phyloP scores from a whole-genome alignment of 2,888 invertebrate species.

The Callosobruchus maculatus region DNA sequence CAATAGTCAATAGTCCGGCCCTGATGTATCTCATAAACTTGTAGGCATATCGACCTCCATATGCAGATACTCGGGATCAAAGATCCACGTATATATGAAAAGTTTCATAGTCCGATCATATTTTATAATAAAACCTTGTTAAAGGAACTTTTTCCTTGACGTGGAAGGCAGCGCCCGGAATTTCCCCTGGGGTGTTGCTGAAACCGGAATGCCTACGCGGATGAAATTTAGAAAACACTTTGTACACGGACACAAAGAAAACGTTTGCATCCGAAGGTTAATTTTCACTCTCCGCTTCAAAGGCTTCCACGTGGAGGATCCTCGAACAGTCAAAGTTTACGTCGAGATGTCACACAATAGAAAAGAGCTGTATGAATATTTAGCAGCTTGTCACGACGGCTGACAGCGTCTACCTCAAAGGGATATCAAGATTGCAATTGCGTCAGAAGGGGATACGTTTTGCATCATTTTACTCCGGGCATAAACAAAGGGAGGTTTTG shows the following conservation, averaged over 20 bases:
- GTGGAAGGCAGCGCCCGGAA: not conserved
- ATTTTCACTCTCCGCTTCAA: not conserved
- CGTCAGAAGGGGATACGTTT: not conserved
- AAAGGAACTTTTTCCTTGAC: not conserved
- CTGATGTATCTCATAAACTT: not conserved
- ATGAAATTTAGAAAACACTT: not conserved
- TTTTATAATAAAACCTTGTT: not conserved
- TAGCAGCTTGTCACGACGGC: not conserved
- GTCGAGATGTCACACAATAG: not conserved
- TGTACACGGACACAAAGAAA: not conserved
- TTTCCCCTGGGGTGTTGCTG: not conserved
- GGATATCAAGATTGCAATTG: not conserved
- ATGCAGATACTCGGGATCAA: not conserved
- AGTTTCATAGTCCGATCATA: not conserved
- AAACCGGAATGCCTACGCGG: not conserved
- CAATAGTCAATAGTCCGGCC: no score
- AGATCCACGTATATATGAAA: not conserved
- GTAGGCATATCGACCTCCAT: not conserved
- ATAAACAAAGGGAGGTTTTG: no score
- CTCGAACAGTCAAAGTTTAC: not conserved
- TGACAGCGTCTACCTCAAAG: not conserved
- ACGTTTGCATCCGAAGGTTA: not conserved
- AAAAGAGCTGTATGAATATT: not conserved
- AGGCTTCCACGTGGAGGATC: not conserved
- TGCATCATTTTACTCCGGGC: not conserved